Evolutionary conservation across 2,888 invertebrate species (phyloP).

Genomic region (Aricia artaxerxes): DNA sequence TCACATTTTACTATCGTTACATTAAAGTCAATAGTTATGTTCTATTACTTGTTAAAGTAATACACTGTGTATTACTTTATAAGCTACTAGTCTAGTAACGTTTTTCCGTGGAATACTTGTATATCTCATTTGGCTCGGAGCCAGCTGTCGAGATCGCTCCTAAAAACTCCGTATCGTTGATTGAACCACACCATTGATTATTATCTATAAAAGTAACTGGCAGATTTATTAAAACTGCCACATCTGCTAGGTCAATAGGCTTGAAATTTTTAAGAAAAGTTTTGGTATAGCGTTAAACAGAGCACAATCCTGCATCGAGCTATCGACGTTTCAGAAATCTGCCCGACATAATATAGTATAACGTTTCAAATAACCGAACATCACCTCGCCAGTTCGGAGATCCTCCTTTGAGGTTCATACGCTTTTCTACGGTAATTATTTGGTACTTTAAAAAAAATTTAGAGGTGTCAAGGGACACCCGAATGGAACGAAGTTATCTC

Average conservation of each 20-base stretch:
- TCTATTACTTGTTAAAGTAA: neutral
- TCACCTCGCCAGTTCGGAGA: no score
- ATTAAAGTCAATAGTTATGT: no score
- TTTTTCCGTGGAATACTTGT: slow-evolving; percentile 8
- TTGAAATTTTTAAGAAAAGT: neutral
- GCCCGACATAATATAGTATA: no score
- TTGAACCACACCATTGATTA: slow-evolving; percentile 8
- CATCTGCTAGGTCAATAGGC: neutral
- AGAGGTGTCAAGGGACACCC: no score
- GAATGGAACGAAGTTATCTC: no score
- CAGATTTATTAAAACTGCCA: neutral
- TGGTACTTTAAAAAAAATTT: no score
- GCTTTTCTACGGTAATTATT: no score
- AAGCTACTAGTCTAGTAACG: neutral
- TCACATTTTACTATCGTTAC: no score
- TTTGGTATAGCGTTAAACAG: neutral
- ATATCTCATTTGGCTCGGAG: neutral
- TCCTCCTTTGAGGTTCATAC: no score
- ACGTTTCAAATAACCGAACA: no score
- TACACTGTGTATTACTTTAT: neutral
- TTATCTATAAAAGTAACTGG: neutral
- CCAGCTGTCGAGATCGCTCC: neutral
- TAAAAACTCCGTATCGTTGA: neutral
- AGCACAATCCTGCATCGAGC: neutral
- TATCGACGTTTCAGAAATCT: no score